A percentile compares a stretch with the other conserved stretches of the same genome.
Conservation (phyloP, 1,140 invertebrate genomes). For the Antheraea pernyi region DNA sequence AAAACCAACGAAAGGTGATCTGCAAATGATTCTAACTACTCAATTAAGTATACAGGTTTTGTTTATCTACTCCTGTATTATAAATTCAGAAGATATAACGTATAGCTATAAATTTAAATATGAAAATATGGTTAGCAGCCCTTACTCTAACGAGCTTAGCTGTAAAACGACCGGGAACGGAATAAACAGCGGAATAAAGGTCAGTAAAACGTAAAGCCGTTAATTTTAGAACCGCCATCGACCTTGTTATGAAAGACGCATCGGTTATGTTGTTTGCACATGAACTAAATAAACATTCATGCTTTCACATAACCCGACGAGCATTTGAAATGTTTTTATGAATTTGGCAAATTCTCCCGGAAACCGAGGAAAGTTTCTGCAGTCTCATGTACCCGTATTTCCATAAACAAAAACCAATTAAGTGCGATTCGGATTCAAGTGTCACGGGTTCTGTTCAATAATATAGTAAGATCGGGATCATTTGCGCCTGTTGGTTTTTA, state of each 20-base stretch:
- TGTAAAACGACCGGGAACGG: conserved; percentile 6
- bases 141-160: neutral
- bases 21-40: no score
- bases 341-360: neutral
- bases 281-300: conserved; percentile 3
- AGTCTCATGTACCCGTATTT: no score
- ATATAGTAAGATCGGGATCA: no score
- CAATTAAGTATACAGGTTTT: no score
- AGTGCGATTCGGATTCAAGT: no score
- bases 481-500: no score
- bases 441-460: no score
- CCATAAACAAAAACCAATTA: no score
- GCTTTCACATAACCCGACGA: neutral
- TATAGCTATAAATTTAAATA: neutral
- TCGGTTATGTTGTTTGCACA: neutral
- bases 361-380: neutral
- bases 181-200: conserved; percentile 8
- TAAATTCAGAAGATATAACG: no score
- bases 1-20: no score
- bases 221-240: conserved; percentile 9
- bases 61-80: no score
- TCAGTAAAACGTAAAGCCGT: neutral
- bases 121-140: neutral
- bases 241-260: conserved; percentile 10
- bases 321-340: neutral